Evolutionary conservation across 1,140 invertebrate species (phyloP).

Genomic region (Lepidostoma basale): DNA sequence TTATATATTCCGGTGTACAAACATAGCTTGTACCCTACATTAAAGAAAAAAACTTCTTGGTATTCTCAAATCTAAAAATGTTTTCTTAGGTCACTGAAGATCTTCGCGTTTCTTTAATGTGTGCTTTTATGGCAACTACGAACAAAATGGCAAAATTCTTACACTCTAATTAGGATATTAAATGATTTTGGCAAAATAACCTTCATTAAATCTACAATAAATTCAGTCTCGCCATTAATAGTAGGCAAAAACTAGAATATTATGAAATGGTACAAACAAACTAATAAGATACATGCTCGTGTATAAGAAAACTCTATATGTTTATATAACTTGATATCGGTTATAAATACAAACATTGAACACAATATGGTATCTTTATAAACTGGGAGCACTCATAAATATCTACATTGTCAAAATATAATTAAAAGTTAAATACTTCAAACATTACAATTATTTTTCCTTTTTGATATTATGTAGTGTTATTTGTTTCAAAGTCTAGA

Average conservation of each 20-base stretch:
- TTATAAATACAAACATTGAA: slow-evolving; percentile 4
- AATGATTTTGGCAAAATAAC: slow-evolving; percentile 29
- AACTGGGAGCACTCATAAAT: background rate
- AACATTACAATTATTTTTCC: too few species aligned
- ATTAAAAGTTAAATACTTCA: too few species aligned
- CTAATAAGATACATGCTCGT: background rate
- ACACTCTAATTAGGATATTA: slow-evolving; percentile 13
- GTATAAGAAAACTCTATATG: background rate
- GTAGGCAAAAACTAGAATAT: background rate
- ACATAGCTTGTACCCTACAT: too few species aligned
- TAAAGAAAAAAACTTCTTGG: too few species aligned
- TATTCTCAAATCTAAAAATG: too few species aligned
- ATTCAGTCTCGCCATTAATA: slow-evolving; percentile 18
- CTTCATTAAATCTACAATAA: slow-evolving; percentile 4
- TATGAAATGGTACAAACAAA: background rate
- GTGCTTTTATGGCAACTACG: slow-evolving; percentile 45
- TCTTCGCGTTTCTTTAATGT: background rate
- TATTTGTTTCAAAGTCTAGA: too few species aligned
- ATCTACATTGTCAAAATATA: too few species aligned
- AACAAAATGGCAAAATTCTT: slow-evolving; percentile 39
- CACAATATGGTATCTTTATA: slow-evolving; percentile 8
- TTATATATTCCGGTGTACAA: too few species aligned
- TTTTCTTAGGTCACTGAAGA: background rate
- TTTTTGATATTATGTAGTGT: too few species aligned
- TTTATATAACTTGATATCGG: too few species aligned